These are phyloP conservation scores for Galendromus occidentalis DNA, from an alignment of 1,140 invertebrate species.

Conservation along the genomic window DNA sequence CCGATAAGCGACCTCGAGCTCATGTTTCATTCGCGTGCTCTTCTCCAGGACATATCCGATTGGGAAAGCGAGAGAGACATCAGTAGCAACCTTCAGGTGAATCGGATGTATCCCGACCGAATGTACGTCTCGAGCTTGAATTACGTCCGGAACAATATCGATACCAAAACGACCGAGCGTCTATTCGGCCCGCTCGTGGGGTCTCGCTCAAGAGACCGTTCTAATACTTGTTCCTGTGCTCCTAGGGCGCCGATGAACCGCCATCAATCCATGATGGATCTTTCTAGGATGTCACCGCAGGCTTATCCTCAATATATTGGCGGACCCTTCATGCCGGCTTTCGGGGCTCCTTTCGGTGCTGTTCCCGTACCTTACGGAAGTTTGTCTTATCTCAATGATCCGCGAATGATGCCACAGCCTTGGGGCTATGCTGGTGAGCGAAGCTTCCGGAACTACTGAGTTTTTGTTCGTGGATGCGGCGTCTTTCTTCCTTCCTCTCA, in stretches of 20 bases:
- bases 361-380: not conserved
- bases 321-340: not conserved
- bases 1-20: too few relatives aligned
- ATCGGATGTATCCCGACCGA: not conserved
- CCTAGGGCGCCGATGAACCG: not conserved
- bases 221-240: not conserved
- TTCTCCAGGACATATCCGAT: not conserved
- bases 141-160: too few relatives aligned
- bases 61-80: not conserved
- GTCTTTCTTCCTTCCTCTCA: too few relatives aligned
- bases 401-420: not conserved
- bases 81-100: not conserved
- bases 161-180: too few relatives aligned
- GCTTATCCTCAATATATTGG: not conserved
- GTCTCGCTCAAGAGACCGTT: too few relatives aligned
- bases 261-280: constrained; percentile 4
- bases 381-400: not conserved
- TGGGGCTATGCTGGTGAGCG: constrained; percentile 1
- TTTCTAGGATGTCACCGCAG: not conserved
- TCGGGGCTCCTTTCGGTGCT: not conserved
- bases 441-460: too few relatives aligned
- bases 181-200: too few relatives aligned
- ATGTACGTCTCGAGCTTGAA: not conserved
- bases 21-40: too few relatives aligned
- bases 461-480: too few relatives aligned